Evolutionary conservation across 2,797 vertebrate genomes (phyloP).

Genomic region (Ceryle rudis): DNA sequence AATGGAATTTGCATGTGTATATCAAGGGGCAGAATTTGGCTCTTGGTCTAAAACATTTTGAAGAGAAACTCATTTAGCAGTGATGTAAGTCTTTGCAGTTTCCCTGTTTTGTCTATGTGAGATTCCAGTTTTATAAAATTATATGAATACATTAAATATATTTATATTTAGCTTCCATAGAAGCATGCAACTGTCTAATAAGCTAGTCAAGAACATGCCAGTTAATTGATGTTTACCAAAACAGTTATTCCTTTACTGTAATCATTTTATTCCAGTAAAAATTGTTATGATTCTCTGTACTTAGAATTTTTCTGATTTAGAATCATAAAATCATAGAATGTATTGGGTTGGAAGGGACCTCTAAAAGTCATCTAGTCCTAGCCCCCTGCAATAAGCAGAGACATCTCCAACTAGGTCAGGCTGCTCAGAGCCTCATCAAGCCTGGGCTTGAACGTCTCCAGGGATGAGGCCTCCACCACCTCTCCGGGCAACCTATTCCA

Average conservation of each 20-base stretch:
- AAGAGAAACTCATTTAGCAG: background rate
- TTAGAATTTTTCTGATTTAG: background rate
- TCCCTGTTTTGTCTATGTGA: background rate
- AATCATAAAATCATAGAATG: too few relatives aligned
- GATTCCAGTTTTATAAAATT: background rate
- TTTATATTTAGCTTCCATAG: background rate
- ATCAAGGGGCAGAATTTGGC: conserved; percentile 32
- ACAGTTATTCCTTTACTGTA: background rate
- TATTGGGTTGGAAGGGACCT: too few relatives aligned
- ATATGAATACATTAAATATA: background rate
- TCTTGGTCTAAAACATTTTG: conserved; percentile 31
- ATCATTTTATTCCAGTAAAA: background rate
- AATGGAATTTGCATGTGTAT: conserved; percentile 32
- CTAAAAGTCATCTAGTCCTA: too few relatives aligned
- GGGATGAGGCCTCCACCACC: too few relatives aligned
- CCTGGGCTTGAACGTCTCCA: too few relatives aligned
- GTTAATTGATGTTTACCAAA: background rate
- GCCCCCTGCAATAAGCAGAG: too few relatives aligned
- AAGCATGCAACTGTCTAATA: background rate
- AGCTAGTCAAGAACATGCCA: background rate
- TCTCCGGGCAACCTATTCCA: too few relatives aligned
- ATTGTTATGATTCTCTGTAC: background rate
- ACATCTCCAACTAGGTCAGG: too few relatives aligned
- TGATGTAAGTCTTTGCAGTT: conserved; percentile 18
- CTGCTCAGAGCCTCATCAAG: too few relatives aligned